These are phyloP conservation scores for Sorex araneus DNA, from an alignment of 2,113 vertebrate species.

Conservation along the genomic window DNA sequence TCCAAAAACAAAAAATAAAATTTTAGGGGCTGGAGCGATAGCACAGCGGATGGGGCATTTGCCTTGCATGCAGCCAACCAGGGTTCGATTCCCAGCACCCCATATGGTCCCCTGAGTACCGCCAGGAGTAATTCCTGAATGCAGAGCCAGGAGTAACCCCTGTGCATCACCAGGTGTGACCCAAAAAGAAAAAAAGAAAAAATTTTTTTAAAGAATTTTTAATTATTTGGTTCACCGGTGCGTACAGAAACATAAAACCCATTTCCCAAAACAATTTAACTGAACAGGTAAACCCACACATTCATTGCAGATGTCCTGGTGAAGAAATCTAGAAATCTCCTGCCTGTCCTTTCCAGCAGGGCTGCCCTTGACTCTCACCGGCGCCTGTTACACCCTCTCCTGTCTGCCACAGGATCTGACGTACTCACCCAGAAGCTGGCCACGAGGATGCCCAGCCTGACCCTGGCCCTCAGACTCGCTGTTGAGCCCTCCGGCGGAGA, in stretches of 20 bases:
- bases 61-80: too few species aligned
- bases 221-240: background rate
- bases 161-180: too few species aligned
- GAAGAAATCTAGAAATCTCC: background rate
- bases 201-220: too few species aligned
- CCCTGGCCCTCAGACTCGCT: conserved; percentile 10
- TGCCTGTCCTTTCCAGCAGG: background rate
- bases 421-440: background rate
- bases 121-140: too few species aligned
- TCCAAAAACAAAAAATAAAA: too few species aligned
- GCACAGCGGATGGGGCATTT: too few species aligned
- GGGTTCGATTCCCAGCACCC: too few species aligned
- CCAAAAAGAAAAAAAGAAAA: too few species aligned
- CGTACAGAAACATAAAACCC: background rate
- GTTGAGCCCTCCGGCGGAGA: background rate
- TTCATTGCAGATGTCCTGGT: background rate
- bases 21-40: too few species aligned
- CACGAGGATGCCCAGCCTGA: background rate
- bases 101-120: too few species aligned
- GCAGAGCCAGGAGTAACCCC: too few species aligned
- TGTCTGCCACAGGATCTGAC: background rate
- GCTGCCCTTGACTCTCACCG: background rate
- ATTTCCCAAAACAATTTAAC: conserved; percentile 32
- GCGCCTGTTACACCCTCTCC: background rate
- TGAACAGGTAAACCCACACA: background rate